Base-by-base conservation (phyloP, 2,888 invertebrate genomes). In the Arge pagana region DNA sequence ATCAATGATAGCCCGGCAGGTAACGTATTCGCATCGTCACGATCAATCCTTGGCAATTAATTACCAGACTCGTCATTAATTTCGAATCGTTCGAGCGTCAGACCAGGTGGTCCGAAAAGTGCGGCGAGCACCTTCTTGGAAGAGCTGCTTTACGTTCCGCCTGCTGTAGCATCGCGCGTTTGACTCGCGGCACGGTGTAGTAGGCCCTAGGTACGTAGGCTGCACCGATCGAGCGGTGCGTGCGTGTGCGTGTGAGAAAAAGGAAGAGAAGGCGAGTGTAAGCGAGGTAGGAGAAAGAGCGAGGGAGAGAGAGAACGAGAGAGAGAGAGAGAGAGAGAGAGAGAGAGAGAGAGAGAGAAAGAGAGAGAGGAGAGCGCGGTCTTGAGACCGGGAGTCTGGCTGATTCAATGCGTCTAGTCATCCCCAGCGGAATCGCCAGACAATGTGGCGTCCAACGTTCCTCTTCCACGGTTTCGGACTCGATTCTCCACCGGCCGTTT, bases 401-500 rank as follows among this genome's bases (percentile, higher is more conserved):
- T 15, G 13, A 13, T 18, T 23, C 31, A 69, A 72, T 70, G 67
- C 68, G 63, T 63, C 67, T 69, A 72, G 72, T 72, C 71, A 72
- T 71, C 70, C 70, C 69, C 70, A 68, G 33, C 70, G 67, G 66
- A 70, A 71, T 71, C 68, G 70, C 63, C 67, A 72, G 72, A 72
- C 72, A 72, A 72, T 72, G 68, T 70, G 72, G 68, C 71, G 68
- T 53, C 54, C 56, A 51, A 51, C 54, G 45, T 54, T 51, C 49
- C 54, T 53, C 53, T 56, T n/a, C n/a, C n/a, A n/a, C 37, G 43
- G 21, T 19, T 45, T 18, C 30, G 42, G 30, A 42, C 19, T 42
- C 28, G n/a, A n/a, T n/a, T n/a, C n/a, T n/a, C n/a, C n/a, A n/a
- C n/a, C n/a, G n/a, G n/a, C n/a, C n/a, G n/a, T n/a, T n/a, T n/a